phyloP scores from a whole-genome alignment of 2,797 vertebrate species.

The Sebastes glaucus region DNA sequence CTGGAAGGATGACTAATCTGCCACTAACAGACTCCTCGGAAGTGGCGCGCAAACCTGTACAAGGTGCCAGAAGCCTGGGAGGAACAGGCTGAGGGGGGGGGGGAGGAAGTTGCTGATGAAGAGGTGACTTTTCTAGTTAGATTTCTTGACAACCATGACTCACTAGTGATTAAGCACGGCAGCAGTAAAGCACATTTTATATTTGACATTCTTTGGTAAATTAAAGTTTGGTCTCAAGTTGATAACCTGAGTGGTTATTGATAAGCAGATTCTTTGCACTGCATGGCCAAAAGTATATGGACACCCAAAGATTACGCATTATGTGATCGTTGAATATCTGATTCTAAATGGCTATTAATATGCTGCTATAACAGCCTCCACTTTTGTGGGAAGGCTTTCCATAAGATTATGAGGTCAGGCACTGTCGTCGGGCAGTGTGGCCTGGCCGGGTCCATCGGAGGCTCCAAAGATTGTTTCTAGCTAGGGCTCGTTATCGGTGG shows the following conservation, averaged over 20 bases:
- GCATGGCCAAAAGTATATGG: background rate
- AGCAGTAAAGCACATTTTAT: background rate
- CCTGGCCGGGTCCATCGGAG: background rate
- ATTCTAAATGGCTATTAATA: background rate
- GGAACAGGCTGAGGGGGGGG: background rate
- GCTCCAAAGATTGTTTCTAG: background rate
- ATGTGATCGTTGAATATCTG: background rate
- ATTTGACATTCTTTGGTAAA: background rate
- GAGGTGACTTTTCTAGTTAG: conserved; percentile 1
- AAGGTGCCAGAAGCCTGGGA: conserved; percentile 15
- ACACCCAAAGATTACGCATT: background rate
- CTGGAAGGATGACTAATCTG: conserved; percentile 51
- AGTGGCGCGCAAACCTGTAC: conserved; percentile 20
- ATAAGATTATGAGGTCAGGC: background rate
- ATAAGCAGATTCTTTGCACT: background rate
- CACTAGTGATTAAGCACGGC: conserved; percentile 13
- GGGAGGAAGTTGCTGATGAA: conserved; percentile 28
- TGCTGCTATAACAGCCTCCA: background rate
- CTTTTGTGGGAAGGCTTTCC: too few relatives aligned
- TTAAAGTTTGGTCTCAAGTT: background rate
- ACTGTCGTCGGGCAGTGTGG: background rate
- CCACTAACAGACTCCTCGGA: conserved; percentile 42
- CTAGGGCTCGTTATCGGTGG: background rate
- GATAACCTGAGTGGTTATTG: background rate
- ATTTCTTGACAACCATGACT: conserved; percentile 1